A percentile compares a stretch with the other conserved stretches of the same genome.
These are phyloP conservation scores for Pollenia griseotomentosa DNA, from an alignment of 2,888 invertebrate genomes.

Conservation along the genomic window DNA sequence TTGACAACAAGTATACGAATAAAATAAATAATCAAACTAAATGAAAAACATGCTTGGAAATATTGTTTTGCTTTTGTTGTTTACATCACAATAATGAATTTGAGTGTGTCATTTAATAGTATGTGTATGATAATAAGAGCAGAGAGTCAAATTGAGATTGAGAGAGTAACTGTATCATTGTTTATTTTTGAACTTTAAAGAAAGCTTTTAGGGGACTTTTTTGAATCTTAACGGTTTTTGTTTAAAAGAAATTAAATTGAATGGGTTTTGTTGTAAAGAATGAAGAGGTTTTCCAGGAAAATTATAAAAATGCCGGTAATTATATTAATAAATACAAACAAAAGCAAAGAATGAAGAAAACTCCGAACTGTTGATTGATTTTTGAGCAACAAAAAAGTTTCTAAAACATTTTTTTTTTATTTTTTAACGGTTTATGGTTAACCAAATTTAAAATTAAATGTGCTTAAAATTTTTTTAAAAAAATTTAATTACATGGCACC, in stretches of 20 bases:
- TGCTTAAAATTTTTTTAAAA: no score
- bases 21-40: constrained; percentile 2
- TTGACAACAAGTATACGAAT: constrained; percentile 7
- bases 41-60: constrained; percentile 20
- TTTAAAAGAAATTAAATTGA: not conserved
- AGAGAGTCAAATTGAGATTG: not conserved
- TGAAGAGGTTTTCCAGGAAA: not conserved
- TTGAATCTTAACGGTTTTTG: constrained; percentile 33
- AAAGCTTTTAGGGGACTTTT: constrained; percentile 20
- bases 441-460: no score
- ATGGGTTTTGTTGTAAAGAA: not conserved
- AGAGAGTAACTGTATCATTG: not conserved
- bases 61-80: constrained; percentile 22
- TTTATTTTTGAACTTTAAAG: not conserved
- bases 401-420: no score
- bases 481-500: no score
- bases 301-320: no score
- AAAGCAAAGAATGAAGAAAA: no score
- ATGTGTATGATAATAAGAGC: not conserved
- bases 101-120: not conserved
- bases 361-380: no score
- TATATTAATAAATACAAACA: no score
- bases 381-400: no score
- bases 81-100: constrained; percentile 4
- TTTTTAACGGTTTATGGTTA: no score